Percentiles rank a stretch among this genome's conserved stretches.
Conservation (phyloP, 2,113 vertebrate species). For the Epinephelus fuscoguttatus region DNA sequence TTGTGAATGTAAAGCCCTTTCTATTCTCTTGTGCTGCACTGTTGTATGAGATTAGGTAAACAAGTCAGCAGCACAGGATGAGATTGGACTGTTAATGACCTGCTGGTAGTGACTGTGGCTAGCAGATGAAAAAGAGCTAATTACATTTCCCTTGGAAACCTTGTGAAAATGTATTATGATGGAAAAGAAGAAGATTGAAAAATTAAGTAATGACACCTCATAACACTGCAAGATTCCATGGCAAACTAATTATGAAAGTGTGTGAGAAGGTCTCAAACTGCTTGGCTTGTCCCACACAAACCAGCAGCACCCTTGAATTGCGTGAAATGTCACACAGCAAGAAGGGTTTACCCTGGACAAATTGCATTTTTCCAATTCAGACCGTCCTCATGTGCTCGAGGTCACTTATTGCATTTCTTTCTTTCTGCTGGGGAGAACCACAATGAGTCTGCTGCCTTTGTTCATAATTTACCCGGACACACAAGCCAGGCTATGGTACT, state of each 20-base stretch:
- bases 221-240: conserved; percentile 1
- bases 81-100: conserved; percentile 57
- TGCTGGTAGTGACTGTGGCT: conserved; percentile 37
- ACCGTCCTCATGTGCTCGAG: conserved; percentile 18
- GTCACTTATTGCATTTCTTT: conserved; percentile 53
- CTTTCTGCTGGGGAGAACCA: conserved; percentile 23
- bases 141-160: conserved; percentile 51
- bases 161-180: conserved; percentile 27
- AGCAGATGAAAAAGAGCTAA: conserved; percentile 51
- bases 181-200: conserved; percentile 10
- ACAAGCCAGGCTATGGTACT: conserved; percentile 5
- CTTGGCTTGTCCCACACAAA: neutral
- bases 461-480: conserved; percentile 34
- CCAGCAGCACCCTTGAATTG: neutral
- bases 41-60: conserved; percentile 54
- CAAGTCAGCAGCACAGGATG: conserved; percentile 26
- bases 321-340: conserved; percentile 7
- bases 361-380: conserved; percentile 57
- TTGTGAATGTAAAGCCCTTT: conserved; percentile 40
- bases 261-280: neutral
- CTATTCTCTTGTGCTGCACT: conserved; percentile 36
- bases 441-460: conserved; percentile 25
- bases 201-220: conserved; percentile 33
- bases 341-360: conserved; percentile 36
- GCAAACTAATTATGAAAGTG: conserved; percentile 4